These are phyloP conservation scores for Oreochromis mossambicus DNA, from an alignment of 2,797 vertebrate genomes.

Conservation along the genomic window DNA sequence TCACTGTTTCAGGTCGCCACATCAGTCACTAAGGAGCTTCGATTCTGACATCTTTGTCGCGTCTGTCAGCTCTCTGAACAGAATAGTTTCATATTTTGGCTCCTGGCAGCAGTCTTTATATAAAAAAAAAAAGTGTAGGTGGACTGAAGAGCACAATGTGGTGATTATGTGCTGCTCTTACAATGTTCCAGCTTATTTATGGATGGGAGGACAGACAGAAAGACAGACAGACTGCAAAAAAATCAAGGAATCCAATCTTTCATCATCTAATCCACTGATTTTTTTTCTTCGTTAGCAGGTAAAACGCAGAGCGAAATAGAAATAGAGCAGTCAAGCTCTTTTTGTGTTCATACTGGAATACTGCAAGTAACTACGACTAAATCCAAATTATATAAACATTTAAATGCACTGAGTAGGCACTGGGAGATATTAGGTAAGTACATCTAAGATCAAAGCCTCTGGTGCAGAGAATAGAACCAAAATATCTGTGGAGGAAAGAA, in stretches of 20 bases:
- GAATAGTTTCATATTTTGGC: background rate
- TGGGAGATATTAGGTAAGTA: conserved; percentile 17
- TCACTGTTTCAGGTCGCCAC: background rate
- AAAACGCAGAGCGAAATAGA: background rate
- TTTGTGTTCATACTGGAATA: background rate
- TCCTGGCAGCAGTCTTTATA: background rate
- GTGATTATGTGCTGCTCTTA: background rate
- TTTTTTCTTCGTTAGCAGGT: background rate
- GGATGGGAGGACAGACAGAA: background rate
- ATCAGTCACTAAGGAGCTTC: conserved; percentile 5
- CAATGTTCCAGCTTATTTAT: background rate
- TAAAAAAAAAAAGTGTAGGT: background rate
- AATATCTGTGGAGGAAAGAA: conserved; percentile 4
- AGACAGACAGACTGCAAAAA: background rate
- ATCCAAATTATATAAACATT: background rate
- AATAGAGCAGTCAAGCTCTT: background rate
- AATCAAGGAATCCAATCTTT: background rate
- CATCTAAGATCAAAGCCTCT: conserved; percentile 30
- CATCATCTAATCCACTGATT: background rate
- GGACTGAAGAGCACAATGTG: background rate
- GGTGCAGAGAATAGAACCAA: background rate
- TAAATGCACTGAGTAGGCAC: background rate
- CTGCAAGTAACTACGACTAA: background rate
- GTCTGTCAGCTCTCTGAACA: background rate
- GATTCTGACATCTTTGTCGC: background rate